These are phyloP conservation scores for Cavia porcellus DNA, from an alignment of 2,113 vertebrate species.

Conservation along the genomic window DNA sequence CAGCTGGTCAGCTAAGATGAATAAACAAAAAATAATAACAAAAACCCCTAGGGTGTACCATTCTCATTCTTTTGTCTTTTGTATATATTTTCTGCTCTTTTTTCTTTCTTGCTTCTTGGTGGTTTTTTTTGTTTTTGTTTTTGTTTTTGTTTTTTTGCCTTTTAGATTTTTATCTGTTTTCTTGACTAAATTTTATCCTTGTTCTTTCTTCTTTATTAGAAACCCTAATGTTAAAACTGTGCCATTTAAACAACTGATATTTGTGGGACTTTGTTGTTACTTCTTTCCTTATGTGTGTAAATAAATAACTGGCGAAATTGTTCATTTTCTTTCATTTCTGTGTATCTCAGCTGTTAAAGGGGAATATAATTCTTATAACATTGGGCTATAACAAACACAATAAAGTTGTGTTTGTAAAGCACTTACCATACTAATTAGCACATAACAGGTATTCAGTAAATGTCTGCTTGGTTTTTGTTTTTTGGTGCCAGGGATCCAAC, in stretches of 20 bases:
- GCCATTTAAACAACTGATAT: not conserved
- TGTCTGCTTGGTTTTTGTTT: not conserved
- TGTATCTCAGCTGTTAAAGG: not conserved
- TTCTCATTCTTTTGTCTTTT: not conserved
- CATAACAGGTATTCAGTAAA: not conserved
- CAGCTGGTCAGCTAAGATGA: not conserved
- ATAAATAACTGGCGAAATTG: constrained; percentile 17
- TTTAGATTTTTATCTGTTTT: constrained; percentile 21
- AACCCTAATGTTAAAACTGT: constrained; percentile 16
- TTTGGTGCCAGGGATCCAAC: too few species aligned
- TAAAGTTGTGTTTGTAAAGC: not conserved
- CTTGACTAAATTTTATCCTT: not conserved
- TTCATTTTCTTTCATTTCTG: not conserved
- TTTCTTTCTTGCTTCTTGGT: not conserved
- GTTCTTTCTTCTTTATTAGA: not conserved
- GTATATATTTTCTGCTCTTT: not conserved
- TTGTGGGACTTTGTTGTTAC: not conserved
- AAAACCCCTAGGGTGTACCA: not conserved
- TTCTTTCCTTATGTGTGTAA: not conserved
- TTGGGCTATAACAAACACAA: constrained; percentile 1
- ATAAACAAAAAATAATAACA: not conserved
- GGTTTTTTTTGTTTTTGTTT: too few species aligned
- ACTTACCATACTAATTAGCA: not conserved
- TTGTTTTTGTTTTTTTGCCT: not conserved
- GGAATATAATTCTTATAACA: not conserved